Base-by-base conservation (phyloP, 2,113 vertebrate species). In the Mustela lutreola region DNA sequence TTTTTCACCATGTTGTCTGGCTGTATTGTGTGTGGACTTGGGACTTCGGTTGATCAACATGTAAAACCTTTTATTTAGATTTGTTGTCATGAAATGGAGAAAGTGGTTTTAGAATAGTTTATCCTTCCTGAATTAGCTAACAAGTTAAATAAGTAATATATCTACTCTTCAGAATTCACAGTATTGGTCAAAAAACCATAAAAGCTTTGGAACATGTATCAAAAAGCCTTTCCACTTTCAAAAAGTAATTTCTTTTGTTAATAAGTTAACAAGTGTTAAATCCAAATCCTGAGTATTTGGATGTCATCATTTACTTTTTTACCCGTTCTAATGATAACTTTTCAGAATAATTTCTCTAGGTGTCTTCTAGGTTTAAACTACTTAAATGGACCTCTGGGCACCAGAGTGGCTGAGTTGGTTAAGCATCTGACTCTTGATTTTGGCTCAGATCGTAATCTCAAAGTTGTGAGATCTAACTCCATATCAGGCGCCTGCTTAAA, bases 241-340 rank as follows among this genome's bases (percentile, higher is more conserved):
- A 82, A 82, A 94, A 95, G 36, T 94, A 81, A 63, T 95, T 91
- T 94, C 36, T 94, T 71, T n/a, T 1, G 1, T 31, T 85, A 76
- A 80, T 83, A 93, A 92, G n/a, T 81, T 80, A 86, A 50, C 19
- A 87, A 56, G 24, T 92, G 22, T 97, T 92, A 95, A 94, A 80
- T 89, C 33, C 71, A 42, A 90, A 82, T 62, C 75, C 33, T 70
- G 8, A 39, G 5, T 45, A 70, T 88, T 33, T 73, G 39, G 45
- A 11, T 42, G 42, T 82, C 33, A 86, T 94, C 21, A 22, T 84
- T 95, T 92, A 79, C 19, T 92, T 62, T 45, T 67, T 76, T 58
- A 82, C 42, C 11, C 73, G n/a, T 79, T 79, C 70, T 73, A 82
- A 58, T 56, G 76, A 63, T 89, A 70, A 26, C 83, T 84, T 75